phyloP scores from a whole-genome alignment of 35 echinoderm and acorn worm genomes.

The Ophioderma brevispina region DNA sequence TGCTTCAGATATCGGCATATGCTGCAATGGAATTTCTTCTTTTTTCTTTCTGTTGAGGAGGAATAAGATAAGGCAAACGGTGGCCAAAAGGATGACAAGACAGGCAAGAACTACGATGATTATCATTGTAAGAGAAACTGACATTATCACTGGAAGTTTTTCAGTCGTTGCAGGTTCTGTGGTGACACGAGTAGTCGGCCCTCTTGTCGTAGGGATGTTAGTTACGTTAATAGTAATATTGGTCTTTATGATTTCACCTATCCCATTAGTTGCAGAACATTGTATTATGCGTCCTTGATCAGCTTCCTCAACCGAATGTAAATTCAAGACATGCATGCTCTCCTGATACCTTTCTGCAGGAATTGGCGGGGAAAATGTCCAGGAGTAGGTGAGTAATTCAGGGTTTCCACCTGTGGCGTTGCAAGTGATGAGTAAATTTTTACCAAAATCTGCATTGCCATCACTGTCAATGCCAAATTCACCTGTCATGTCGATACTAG shows the following conservation, averaged over 20 bases:
- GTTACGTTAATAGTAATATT: conserved; percentile 6
- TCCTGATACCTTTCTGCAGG: not conserved
- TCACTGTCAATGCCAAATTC: not conserved
- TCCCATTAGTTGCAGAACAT: not conserved
- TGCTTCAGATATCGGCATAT: not conserved
- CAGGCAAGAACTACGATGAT: conserved; percentile 17
- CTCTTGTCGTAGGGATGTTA: not conserved
- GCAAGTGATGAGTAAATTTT: not conserved
- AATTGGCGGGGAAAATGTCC: conserved; percentile 1
- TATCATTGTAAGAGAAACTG: not conserved
- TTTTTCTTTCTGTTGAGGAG: conserved; percentile 4
- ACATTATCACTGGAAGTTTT: not conserved
- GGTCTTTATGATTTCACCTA: not conserved
- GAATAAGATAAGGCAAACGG: not conserved
- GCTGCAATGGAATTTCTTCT: not conserved
- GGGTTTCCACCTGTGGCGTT: conserved; percentile 9
- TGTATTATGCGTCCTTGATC: not conserved
- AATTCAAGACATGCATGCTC: not conserved
- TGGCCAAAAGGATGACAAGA: not conserved
- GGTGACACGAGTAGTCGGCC: not conserved
- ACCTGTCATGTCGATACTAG: not conserved
- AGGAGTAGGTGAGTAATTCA: not conserved
- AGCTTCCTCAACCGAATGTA: not conserved
- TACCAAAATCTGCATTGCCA: not conserved
- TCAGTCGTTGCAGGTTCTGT: not conserved